Evolutionary conservation across 2,113 vertebrate genomes (phyloP), one percentile per base, ranked within the genome.

Genomic region (Hemibagrus wyckioides): DNA sequence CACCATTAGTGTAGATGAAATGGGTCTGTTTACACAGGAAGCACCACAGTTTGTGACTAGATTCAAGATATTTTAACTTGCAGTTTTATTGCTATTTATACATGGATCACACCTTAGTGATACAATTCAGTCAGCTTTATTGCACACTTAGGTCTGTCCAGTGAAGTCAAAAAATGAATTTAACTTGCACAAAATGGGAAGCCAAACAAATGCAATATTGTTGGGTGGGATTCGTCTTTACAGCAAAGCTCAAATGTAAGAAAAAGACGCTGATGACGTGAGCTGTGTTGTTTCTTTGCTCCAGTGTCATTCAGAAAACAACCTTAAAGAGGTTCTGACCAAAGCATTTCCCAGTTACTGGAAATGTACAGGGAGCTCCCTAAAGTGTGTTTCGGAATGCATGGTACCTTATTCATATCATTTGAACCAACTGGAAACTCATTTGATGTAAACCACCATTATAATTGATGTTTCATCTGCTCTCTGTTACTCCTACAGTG

Each of bases 401-500:
- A 10, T 9, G 2, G 19, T 39, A 21, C 2, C 19, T 48, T 23
- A 28, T 14, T 0, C 4, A 28, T 48, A 76, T 79, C 10, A n/a
- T 30, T 52, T 54, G 30, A 30, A 2, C n/a, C 76, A 79, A 1
- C 6, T 4, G n/a, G 17, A 76, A 28, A 50, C 9, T 44, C 21
- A 25, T 44, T 25, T 75, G 71, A 56, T 28, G 10, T 6, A 39
- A 6, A 3, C 25, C 30, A 3, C 11, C 4, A 30, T 52, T 82
- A 81, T 50, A 14, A 79, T 3, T 33, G 39, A 63, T n/a, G 30
- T 48, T 33, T 63, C 39, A n/a, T 76, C 48, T 10, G 6, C 39
- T 36, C 19, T 76, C 54, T 69, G 25, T 48, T 28, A 54, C 65
- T 73, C n/a, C 36, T 89, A 73, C 91, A 99, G 98, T 97, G 85